Evolutionary conservation across 2,888 invertebrate genomes (phyloP).

Genomic region (Helleia helle): DNA sequence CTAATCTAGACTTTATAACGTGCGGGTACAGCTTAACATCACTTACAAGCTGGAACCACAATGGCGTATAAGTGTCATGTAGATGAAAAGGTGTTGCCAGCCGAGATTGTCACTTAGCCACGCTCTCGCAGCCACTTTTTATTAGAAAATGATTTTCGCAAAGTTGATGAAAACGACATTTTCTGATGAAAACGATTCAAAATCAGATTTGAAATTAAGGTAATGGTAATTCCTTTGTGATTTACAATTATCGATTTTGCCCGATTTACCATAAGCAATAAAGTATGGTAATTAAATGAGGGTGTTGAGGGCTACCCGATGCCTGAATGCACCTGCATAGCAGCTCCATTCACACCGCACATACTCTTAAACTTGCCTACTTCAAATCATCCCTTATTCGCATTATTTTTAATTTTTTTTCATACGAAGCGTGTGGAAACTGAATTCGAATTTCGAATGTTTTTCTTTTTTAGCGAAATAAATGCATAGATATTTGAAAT

Average conservation of each 20-base stretch:
- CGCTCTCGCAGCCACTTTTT: conserved; percentile 14
- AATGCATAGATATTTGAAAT: too few species aligned
- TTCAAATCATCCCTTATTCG: conserved; percentile 11
- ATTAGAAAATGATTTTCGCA: not conserved
- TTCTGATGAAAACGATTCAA: too few species aligned
- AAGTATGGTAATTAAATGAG: conserved; percentile 11
- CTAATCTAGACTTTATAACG: not conserved
- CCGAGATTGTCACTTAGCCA: conserved; percentile 19
- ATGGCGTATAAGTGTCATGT: conserved; percentile 18
- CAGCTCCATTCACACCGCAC: conserved; percentile 17
- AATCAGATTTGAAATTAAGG: too few species aligned
- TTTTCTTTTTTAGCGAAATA: not conserved
- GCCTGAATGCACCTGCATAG: conserved; percentile 19
- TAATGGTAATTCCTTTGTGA: too few species aligned
- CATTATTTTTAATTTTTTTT: conserved; percentile 4
- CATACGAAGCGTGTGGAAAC: too few species aligned
- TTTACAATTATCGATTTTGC: conserved; percentile 1
- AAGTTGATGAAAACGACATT: too few species aligned
- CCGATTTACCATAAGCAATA: conserved; percentile 3
- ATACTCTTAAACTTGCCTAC: conserved; percentile 12
- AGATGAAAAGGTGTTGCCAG: conserved; percentile 23
- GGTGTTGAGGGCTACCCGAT: conserved; percentile 8
- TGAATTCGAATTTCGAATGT: conserved; percentile 7
- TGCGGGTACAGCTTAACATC: not conserved
- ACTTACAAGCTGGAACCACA: not conserved